A percentile compares a stretch with the other conserved stretches of the same genome.
Conservation (phyloP, 2,113 vertebrate genomes). For the Bettongia penicillata region DNA sequence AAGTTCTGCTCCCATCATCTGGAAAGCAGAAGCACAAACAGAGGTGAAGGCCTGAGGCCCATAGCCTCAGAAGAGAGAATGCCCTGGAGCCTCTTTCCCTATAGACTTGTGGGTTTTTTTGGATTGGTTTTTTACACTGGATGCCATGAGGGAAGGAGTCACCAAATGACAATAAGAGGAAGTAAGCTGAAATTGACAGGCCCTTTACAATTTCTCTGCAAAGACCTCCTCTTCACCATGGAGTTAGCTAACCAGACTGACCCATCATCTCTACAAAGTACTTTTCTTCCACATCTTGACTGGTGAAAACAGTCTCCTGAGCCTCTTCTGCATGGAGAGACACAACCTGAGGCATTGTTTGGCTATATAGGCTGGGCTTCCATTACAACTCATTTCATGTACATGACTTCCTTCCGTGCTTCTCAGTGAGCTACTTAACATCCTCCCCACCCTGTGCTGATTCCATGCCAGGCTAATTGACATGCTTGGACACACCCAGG, state of each 20-base stretch:
- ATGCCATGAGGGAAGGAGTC: background rate
- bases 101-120: too few species aligned
- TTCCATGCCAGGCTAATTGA: background rate
- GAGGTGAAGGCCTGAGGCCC: background rate
- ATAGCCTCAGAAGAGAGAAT: background rate
- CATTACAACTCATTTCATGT: background rate
- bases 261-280: background rate
- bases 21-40: background rate
- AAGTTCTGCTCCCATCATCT: background rate
- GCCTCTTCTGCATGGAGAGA: background rate
- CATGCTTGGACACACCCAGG: background rate
- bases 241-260: background rate
- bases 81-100: background rate
- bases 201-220: background rate
- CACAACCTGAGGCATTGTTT: background rate
- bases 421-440: background rate
- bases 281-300: background rate
- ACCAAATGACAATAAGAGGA: background rate
- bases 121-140: background rate
- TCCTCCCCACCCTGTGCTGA: background rate
- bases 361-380: background rate
- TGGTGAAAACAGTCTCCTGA: background rate
- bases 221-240: background rate
- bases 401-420: background rate
- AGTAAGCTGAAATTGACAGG: background rate